Base-by-base conservation (phyloP, 2,113 vertebrate genomes). In the Myocastor coypus region DNA sequence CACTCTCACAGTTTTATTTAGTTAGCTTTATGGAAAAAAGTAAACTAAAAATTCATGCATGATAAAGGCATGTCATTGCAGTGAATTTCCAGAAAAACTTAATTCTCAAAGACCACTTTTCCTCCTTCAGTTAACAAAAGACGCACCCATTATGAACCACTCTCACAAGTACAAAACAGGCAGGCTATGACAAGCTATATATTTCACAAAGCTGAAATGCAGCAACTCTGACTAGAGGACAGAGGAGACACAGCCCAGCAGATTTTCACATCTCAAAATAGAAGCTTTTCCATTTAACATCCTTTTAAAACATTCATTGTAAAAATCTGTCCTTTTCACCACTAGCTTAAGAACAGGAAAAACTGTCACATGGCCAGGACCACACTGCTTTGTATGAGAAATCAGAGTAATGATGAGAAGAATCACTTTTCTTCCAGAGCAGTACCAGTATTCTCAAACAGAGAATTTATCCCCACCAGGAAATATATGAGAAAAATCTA, bases 291-390 rank as follows among this genome's bases (percentile, higher is more conserved):
- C 42, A 77, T 30, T 77, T 77, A 77, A 77, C 42, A 77, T 26
- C 32, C 50, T 73, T 85, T 71, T 28, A 73, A 83, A 78, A 40
- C 28, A 19, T 89, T 50, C 40, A 82, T 57, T 78, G 37, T 14
- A 88, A 0, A 2, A 22, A 75, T 52, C 75, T 83, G 86, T 57
- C 68, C 63, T 77, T 19, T 32, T 26, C 26, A 88, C 42, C 28
- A 78, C n/a, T 30, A 73, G 13, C 81, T 91, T 52, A 92, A 95
- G 24, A 89, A 73, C n/a, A 95, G 57, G 19, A 14, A 81, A 92
- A 90, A n/a, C 16, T 78, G 11, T 75, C 64, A 82, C 0, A 24
- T 17, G 40, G 12, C 24, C 26, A 68, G 61, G 16, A 89, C 5
- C 40, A 64, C 52, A 64, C 52, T 57, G 22, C 40, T 92, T 14